phyloP scores from a whole-genome alignment of 2,888 invertebrate species.

The Plutella xylostella region DNA sequence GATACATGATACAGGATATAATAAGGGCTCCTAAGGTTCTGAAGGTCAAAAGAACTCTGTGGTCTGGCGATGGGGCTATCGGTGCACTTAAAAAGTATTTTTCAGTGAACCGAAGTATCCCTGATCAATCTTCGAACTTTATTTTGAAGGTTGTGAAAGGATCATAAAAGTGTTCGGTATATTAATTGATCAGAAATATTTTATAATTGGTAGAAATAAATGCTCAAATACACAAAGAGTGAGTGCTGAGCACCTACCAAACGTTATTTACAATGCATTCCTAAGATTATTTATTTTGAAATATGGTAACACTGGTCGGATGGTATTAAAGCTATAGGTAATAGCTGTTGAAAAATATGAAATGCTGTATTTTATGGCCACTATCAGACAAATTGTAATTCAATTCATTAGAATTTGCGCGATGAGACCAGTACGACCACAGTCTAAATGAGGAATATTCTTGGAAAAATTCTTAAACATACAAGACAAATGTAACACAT shows the following conservation, averaged over 20 bases:
- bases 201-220: conserved; percentile 46
- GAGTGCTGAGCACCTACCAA: conserved; percentile 54
- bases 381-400: background rate
- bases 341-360: background rate
- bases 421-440: conserved; percentile 35
- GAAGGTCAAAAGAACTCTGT: background rate
- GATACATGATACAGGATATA: too few relatives aligned
- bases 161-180: background rate
- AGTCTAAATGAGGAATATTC: conserved; percentile 17
- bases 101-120: background rate
- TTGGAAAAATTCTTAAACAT: conserved; percentile 38
- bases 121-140: conserved; percentile 3
- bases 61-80: background rate
- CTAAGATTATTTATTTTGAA: conserved; percentile 22
- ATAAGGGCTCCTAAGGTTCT: too few relatives aligned
- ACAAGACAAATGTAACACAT: conserved; percentile 61
- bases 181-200: conserved; percentile 24
- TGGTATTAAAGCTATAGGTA: background rate
- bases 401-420: background rate
- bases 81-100: background rate
- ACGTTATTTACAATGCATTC: conserved; percentile 67
- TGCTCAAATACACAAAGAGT: conserved; percentile 37
- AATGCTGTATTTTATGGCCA: background rate
- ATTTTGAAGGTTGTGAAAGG: background rate
- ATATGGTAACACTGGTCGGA: conserved; percentile 35